Evolutionary conservation across 2,797 vertebrate genomes (phyloP), one percentile per base, ranked within the genome.

Genomic region (Rachycentron canadum): DNA sequence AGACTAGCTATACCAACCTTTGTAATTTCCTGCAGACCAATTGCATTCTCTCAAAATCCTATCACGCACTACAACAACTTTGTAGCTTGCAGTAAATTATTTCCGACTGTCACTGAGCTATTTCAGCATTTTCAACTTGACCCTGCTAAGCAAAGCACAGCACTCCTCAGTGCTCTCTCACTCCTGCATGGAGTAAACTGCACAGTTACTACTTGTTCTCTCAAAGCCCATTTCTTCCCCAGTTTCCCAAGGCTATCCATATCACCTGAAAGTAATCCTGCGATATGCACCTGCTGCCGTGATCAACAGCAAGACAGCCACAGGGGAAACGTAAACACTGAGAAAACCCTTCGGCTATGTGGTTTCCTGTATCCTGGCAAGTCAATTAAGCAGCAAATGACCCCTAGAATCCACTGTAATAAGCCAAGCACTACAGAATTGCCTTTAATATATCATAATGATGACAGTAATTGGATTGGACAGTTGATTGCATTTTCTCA

Each of bases 301-400:
- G 66, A 88, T 91, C 89, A 89, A 86, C 86, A 80, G 74, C 52
- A 67, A 81, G 77, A 43, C 69, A 14, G 78, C 85, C 90, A 78
- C 71, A 10, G 73, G 87, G 85, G 88, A 83, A 90, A 88, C 78
- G 84, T 88, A 92, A 91, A 92, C 87, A 90, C 86, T 17, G 21
- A 88, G 80, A 85, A 87, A 88, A 79, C 28, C 83, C 80, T 49
- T 69, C 4, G 28, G 92, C 89, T 84, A 55, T 92, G 87, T 87
- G 89, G 81, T 88, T 89, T 92, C 73, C 89, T 91, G 90, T 89
- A 91, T 84, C 83, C 68, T 87, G 79, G 88, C 69, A 83, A 94
- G 93, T 93, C 93, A 95, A 94, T 95, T 95, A 94, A 90, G 93
- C 92, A 94, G 89, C 87, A 94, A 96, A 96, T 95, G 94, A 94